phyloP scores from a whole-genome alignment of 2,797 vertebrate genomes.

The Rhinoraja longicauda region DNA sequence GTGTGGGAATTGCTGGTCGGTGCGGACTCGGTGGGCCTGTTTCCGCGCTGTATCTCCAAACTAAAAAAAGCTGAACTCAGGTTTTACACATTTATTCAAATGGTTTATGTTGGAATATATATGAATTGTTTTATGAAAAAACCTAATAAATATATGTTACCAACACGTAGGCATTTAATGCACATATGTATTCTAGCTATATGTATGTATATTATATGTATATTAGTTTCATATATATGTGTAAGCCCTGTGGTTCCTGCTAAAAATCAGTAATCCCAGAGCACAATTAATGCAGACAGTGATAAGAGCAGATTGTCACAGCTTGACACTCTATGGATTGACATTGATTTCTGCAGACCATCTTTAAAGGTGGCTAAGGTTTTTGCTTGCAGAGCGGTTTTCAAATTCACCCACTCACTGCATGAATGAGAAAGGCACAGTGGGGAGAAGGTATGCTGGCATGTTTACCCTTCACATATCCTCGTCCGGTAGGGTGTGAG shows the following conservation, averaged over 20 bases:
- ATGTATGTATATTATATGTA: not conserved
- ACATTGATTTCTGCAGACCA: slow-evolving; percentile 28
- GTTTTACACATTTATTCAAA: not conserved
- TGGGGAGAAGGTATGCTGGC: not conserved
- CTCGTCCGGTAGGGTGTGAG: not conserved
- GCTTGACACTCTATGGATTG: slow-evolving; percentile 2
- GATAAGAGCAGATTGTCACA: slow-evolving; percentile 22
- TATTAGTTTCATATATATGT: no score
- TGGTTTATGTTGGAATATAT: not conserved
- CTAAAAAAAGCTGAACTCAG: no score
- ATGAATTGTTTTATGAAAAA: not conserved
- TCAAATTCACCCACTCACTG: not conserved
- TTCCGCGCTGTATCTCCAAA: no score
- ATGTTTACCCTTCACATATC: not conserved
- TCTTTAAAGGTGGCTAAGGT: not conserved
- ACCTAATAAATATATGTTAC: not conserved
- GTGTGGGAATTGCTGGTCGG: no score
- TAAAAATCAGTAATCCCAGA: slow-evolving; percentile 18
- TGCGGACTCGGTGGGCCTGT: no score
- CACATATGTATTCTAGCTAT: not conserved
- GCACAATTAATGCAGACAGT: slow-evolving; percentile 11
- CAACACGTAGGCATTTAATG: not conserved
- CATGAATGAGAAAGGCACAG: not conserved
- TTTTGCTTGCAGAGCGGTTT: not conserved
- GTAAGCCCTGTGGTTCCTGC: not conserved